These are phyloP conservation scores for Xanthorhoe spadicearia DNA, from an alignment of 2,888 invertebrate genomes.

Conservation along the genomic window DNA sequence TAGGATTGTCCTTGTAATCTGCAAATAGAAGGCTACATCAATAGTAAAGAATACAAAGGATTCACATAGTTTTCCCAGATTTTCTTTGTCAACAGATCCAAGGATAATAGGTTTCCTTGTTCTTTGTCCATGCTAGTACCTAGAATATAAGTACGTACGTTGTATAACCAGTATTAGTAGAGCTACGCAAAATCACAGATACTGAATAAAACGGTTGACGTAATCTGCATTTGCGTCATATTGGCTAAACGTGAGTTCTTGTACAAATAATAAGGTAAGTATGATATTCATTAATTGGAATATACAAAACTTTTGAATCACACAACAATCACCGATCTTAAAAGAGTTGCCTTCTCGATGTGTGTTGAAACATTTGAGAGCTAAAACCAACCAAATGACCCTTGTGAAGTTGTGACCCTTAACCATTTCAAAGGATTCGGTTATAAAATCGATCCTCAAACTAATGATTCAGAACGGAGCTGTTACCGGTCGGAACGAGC, in stretches of 20 bases:
- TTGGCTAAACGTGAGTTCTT: conserved; percentile 11
- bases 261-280: not conserved
- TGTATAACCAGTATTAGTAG: conserved; percentile 6
- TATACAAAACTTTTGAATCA: not conserved
- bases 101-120: conserved; percentile 43
- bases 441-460: conserved; percentile 62
- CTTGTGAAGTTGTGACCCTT: conserved; percentile 30
- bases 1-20: not conserved
- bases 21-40: not conserved
- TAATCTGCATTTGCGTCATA: conserved; percentile 3
- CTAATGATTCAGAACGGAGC: conserved; percentile 73
- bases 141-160: conserved; percentile 2
- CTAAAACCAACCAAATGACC: conserved; percentile 20
- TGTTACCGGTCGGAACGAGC: conserved; percentile 64
- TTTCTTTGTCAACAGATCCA: conserved; percentile 36
- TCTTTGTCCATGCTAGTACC: conserved; percentile 38
- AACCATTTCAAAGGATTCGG: conserved; percentile 31
- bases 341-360: not conserved
- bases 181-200: conserved; percentile 7
- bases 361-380: not conserved
- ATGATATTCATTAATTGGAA: not conserved
- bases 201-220: conserved; percentile 13
- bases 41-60: conserved; percentile 13
- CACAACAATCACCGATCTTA: not conserved
- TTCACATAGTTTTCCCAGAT: conserved; percentile 9